A percentile compares a stretch with the other conserved stretches of the same genome.
Conservation (phyloP, 2,888 invertebrate species). For the Temnothorax ravouxi region DNA sequence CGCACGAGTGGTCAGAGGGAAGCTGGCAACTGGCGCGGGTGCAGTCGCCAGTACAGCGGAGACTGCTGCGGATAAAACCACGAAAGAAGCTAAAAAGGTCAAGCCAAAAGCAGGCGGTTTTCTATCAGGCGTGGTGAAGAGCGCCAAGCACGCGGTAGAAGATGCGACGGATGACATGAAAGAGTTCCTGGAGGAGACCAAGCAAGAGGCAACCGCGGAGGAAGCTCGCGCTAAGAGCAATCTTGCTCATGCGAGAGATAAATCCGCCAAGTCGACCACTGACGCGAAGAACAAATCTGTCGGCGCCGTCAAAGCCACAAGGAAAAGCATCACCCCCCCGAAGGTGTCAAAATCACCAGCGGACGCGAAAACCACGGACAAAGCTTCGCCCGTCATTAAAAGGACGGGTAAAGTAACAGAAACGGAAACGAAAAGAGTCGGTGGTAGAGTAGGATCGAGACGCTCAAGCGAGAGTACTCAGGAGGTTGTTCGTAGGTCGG, state of each 20-base stretch:
- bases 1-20: conserved; percentile 51
- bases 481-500: conserved; percentile 28
- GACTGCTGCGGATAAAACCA: conserved; percentile 72
- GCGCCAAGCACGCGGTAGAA: conserved; percentile 72
- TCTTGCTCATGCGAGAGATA: conserved; percentile 51
- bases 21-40: conserved; percentile 48
- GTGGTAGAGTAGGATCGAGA: conserved; percentile 22
- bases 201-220: conserved; percentile 73
- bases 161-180: conserved; percentile 76
- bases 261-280: conserved; percentile 56
- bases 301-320: conserved; percentile 30
- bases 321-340: conserved; percentile 57
- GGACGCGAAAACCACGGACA: conserved; percentile 78
- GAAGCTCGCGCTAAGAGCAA: conserved; percentile 66
- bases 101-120: conserved; percentile 70
- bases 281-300: conserved; percentile 58
- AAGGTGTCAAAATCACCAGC: conserved; percentile 49
- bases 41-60: conserved; percentile 62
- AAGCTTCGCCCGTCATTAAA: conserved; percentile 86
- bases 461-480: conserved; percentile 3
- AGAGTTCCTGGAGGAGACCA: conserved; percentile 78
- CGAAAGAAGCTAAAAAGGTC: conserved; percentile 59
- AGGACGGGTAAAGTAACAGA: conserved; percentile 73
- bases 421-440: conserved; percentile 68
- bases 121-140: conserved; percentile 74